Evolutionary conservation across 1,140 invertebrate species (phyloP), one percentile per base, ranked within the genome.

Genomic region (Sarcophaga bullata): DNA sequence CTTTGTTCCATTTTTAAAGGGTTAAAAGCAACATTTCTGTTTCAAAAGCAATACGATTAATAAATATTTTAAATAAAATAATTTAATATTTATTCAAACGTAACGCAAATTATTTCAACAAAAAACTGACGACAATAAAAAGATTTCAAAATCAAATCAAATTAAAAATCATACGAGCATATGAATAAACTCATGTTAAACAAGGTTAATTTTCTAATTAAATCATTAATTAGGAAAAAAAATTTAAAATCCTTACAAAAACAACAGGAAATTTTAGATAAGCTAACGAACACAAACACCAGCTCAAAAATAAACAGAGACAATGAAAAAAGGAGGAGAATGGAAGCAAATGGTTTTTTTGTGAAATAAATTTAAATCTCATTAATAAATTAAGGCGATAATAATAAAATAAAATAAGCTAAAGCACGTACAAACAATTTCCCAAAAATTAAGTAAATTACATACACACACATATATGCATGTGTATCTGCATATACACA

Each of bases 351-450:
- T 8, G 1, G 37, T 47, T 47, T 37, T 58, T 58, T 47, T 48
- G 25, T 11, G 47, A 48, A 25, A 48, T 75, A 75, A 75, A 75
- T 75, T 47, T 49, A 75, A 68, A 68, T 19, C 62, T 68, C 62
- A 68, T 68, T 68, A 68, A 68, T 68, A 68, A 68, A 68, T 68
- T 68, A 68, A 68, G 19, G 1, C 19, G 62, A 68, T 68, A 68
- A 68, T 68, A 68, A 68, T 68, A 68, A 68, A 68, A 68, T 19
- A 68, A 68, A 68, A 68, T 68, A 68, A 68, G n/a, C 62, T 8
- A 25, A 68, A 25, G 62, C 62, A 68, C 62, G 62, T 68, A 68
- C 62, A 68, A 68, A 68, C n/a, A 68, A n/a, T 19, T 68, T 68
- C 17, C 62, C 25, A 37, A 25, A 25, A 25, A 68, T 68, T 68